Conservation (phyloP, 2,113 vertebrate genomes). For the Orycteropus afer region DNA sequence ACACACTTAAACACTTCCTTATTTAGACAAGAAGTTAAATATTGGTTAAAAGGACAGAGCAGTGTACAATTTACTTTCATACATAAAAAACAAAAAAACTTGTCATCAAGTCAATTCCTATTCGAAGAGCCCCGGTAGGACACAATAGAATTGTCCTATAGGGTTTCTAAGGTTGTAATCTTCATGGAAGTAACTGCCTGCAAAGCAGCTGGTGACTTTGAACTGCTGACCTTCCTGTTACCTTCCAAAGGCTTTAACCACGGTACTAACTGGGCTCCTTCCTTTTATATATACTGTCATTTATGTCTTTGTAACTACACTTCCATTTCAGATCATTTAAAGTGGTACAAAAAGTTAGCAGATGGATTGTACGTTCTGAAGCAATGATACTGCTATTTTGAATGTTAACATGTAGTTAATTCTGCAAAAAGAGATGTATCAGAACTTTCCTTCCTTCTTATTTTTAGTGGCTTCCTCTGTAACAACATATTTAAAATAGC, state of each 20-base stretch:
- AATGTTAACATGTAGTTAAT: neutral
- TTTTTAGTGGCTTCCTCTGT: neutral
- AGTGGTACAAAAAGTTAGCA: neutral
- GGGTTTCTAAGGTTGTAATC: neutral
- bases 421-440: neutral
- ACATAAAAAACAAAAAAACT: no score
- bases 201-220: neutral
- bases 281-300: neutral
- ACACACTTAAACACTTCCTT: neutral
- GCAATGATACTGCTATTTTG: neutral
- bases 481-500: slow-evolving; percentile 38
- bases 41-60: neutral
- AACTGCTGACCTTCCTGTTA: neutral
- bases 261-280: neutral
- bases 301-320: neutral
- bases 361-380: neutral
- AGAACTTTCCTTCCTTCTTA: neutral
- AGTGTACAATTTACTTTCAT: neutral
- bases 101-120: no score
- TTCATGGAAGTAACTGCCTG: neutral
- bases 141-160: no score
- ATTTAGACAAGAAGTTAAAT: slow-evolving; percentile 15
- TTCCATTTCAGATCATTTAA: neutral
- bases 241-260: neutral
- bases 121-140: no score